Percentiles rank a stretch among this genome's conserved stretches.
Evolutionary conservation across 2,113 vertebrate species (phyloP).

Genomic region (Chaetura pelagica): DNA sequence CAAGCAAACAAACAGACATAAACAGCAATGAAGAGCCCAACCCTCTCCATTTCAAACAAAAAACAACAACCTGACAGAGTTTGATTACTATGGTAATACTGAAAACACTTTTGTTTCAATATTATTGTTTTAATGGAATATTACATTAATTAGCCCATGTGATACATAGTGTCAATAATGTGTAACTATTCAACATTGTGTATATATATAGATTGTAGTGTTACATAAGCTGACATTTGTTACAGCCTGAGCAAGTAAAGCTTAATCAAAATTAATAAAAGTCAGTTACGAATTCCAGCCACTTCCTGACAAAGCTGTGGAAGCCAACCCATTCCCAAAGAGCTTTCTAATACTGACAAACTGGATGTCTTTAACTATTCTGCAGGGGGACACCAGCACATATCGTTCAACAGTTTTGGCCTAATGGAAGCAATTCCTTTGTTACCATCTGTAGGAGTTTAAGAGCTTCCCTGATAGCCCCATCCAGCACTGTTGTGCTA

Average conservation of each 20-base stretch:
- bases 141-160: neutral
- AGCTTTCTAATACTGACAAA: neutral
- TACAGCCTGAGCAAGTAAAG: neutral
- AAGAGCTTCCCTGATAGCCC: neutral
- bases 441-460: neutral
- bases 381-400: neutral
- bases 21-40: too few species aligned
- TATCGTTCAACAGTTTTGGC: neutral
- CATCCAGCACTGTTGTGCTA: neutral
- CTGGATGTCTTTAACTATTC: neutral
- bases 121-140: neutral
- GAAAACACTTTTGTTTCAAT: neutral
- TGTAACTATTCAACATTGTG: neutral
- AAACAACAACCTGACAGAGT: neutral
- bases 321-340: neutral
- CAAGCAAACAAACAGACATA: too few species aligned
- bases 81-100: neutral
- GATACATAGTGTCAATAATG: neutral
- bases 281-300: neutral
- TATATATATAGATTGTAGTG: neutral
- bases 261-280: neutral
- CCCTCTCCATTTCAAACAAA: neutral
- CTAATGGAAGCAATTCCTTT: neutral
- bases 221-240: neutral
- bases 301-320: neutral